phyloP scores from a whole-genome alignment of 2,113 vertebrate species.

The Maccullochella peelii region DNA sequence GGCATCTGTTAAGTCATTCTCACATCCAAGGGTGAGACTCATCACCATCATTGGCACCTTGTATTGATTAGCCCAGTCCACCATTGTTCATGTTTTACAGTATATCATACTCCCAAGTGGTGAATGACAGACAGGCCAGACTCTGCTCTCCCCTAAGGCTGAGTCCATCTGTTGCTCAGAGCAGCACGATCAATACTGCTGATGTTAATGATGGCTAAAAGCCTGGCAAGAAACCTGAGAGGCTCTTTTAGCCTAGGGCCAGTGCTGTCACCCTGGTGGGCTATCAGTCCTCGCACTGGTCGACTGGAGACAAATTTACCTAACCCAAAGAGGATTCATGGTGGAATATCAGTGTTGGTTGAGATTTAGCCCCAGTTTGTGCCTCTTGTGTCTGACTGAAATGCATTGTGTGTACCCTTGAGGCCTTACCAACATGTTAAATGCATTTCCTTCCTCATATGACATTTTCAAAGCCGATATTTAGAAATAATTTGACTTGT shows the following conservation, averaged over 20 bases:
- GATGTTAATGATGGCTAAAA: conserved; percentile 80
- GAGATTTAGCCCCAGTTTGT: not conserved
- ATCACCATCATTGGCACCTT: not conserved
- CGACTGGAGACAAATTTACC: not conserved
- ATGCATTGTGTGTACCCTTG: not conserved
- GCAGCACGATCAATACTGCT: conserved; percentile 74
- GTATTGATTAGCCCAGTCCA: conserved; percentile 25
- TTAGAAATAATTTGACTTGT: too few species aligned
- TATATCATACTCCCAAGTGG: conserved; percentile 22
- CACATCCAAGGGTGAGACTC: not conserved
- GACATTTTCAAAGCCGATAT: too few species aligned
- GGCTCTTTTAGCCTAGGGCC: conserved; percentile 18
- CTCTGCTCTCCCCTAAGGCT: conserved; percentile 32
- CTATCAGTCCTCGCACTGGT: not conserved
- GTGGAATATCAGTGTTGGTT: not conserved
- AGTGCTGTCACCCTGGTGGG: conserved; percentile 2
- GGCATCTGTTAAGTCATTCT: not conserved
- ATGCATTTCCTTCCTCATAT: too few species aligned
- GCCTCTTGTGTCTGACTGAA: not conserved
- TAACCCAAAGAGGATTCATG: not conserved
- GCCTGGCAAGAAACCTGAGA: conserved; percentile 77
- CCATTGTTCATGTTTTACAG: conserved; percentile 31
- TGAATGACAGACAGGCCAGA: conserved; percentile 20
- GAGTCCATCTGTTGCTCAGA: conserved; percentile 74
- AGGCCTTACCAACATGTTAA: too few species aligned